Evolutionary conservation across 2,113 vertebrate genomes (phyloP).

Genomic region (Procavia capensis): DNA sequence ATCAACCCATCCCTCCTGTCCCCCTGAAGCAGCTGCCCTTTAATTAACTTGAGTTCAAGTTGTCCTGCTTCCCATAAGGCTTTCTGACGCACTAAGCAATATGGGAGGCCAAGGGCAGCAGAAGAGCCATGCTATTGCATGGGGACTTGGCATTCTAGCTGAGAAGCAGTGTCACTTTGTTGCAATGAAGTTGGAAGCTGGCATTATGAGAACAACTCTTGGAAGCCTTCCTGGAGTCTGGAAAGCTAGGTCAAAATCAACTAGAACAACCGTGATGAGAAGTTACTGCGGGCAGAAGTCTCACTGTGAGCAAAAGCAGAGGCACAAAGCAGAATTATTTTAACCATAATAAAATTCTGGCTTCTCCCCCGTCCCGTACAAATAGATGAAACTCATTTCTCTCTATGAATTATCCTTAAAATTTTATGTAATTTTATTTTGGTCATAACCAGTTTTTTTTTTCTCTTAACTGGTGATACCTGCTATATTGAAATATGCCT

Average conservation of each 20-base stretch:
- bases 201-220: neutral
- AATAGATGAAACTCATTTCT: neutral
- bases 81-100: no score
- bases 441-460: neutral
- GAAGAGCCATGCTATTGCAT: neutral
- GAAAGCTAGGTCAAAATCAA: rapidly evolving
- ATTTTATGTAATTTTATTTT: neutral
- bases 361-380: no score
- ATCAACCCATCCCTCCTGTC: no score
- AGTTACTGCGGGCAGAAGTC: neutral
- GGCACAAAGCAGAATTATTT: neutral
- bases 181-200: no score
- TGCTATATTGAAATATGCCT: neutral
- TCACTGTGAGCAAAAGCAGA: neutral
- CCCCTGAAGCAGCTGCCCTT: no score
- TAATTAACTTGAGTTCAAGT: neutral
- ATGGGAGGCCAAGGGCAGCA: no score
- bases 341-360: neutral
- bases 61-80: neutral
- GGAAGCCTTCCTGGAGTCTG: neutral
- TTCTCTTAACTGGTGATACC: neutral
- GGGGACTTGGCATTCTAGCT: neutral
- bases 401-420: neutral
- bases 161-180: neutral
- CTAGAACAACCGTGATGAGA: no score